Evolutionary conservation across 1,140 invertebrate species (phyloP).

Genomic region (Aricia agestis): DNA sequence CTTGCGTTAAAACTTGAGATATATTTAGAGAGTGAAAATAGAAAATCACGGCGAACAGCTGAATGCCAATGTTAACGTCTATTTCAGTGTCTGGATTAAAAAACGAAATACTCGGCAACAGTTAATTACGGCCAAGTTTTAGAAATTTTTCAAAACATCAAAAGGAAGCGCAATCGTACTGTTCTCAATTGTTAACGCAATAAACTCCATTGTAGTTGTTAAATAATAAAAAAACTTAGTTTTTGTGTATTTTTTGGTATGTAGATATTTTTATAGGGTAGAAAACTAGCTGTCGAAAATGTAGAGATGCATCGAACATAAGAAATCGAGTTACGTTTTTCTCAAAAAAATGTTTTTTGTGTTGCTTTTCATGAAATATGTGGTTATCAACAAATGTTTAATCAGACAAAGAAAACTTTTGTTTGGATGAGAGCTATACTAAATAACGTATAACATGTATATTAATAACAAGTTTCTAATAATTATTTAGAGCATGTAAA

Average conservation of each 20-base stretch:
- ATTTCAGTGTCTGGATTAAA: constrained; percentile 57
- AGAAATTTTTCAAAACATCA: constrained; percentile 27
- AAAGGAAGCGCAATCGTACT: constrained; percentile 25
- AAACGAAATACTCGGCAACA: constrained; percentile 35
- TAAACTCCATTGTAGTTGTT: neutral
- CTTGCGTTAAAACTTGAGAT: constrained; percentile 52
- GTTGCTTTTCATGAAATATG: too few relatives aligned
- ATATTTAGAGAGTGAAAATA: constrained; percentile 66
- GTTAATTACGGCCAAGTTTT: constrained; percentile 29
- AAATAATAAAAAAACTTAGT: neutral
- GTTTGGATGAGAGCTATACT: too few relatives aligned
- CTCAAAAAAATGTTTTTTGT: too few relatives aligned
- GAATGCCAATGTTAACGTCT: constrained; percentile 69
- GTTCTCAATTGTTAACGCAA: constrained; percentile 18
- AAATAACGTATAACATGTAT: too few relatives aligned
- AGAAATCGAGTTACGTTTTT: too few relatives aligned
- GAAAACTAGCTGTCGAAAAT: too few relatives aligned
- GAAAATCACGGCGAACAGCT: constrained; percentile 61
- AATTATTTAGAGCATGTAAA: too few relatives aligned
- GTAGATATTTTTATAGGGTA: too few relatives aligned
- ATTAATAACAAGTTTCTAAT: too few relatives aligned
- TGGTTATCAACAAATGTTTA: too few relatives aligned
- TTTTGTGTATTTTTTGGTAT: neutral
- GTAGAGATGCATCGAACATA: too few relatives aligned
- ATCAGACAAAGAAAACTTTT: too few relatives aligned